Evolutionary conservation across 2,797 vertebrate species (phyloP), one percentile per base, ranked within the genome.

Genomic region (Glyptemys insculpta): DNA sequence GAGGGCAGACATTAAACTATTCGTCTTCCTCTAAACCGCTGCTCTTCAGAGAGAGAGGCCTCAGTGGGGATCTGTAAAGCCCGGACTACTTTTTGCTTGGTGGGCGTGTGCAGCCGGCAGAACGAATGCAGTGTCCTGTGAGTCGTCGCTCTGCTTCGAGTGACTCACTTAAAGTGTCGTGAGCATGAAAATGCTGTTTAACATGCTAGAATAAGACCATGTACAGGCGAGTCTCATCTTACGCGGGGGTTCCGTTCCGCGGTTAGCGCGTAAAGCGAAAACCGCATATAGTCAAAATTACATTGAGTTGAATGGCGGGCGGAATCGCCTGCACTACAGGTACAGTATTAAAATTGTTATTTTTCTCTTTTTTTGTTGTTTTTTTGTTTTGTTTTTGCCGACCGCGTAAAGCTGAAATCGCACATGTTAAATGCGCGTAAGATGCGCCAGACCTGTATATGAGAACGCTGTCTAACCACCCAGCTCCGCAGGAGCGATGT

Each of bases 381-480:
- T 44, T 44, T 44, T 44, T 44, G 44, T 44, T 44, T 44, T 44
- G 44, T 44, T 44, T 44, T 44, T 44, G 44, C 44, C 8, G 44
- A 44, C 44, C 5, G 44, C 44, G 44, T 44, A 44, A 44, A 44
- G 44, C 44, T 44, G 44, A 44, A 44, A 44, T 44, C 44, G 1
- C 44, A 8, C 44, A 44, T 2, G 44, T 44, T 44, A 44, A 44
- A 44, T 44, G 44, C 44, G 44, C 44, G 44, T 44, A 44, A 44
- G 44, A 44, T 44, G 44, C 44, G 44, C 8, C 44, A 44, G 44
- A 44, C 44, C 44, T 44, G 8, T 44, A 11, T 23, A 5, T 72
- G n/a, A 37, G n/a, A 41, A 3, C 19, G 3, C 4, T 11, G 19
- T 72, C 76, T 82, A 47, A 11, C 79, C 7, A 0, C 62, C 52